Percentiles rank a stretch among this genome's conserved stretches.
Conservation (phyloP, 2,797 vertebrate species). For the Gymnothorax javanicus region DNA sequence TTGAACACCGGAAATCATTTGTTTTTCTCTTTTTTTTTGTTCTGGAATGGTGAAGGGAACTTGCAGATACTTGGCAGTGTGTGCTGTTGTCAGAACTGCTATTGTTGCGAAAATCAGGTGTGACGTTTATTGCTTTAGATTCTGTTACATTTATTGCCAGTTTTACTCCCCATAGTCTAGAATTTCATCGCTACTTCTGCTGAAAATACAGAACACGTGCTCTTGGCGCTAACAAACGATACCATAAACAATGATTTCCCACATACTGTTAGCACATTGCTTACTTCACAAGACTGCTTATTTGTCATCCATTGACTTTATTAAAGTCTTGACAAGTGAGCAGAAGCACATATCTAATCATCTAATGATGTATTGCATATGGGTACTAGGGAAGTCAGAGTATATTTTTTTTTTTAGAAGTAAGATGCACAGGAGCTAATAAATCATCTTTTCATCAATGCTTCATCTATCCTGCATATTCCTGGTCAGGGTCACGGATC, state of each 20-base stretch:
- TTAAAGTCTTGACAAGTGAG: background rate
- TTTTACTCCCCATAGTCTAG: background rate
- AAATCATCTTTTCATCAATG: no score
- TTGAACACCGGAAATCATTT: background rate
- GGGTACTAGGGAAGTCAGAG: background rate
- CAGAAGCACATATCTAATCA: background rate
- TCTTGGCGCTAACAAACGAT: background rate
- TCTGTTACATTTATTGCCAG: background rate
- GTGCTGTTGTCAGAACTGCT: background rate
- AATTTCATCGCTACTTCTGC: background rate
- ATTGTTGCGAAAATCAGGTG: background rate
- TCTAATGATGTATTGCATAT: background rate
- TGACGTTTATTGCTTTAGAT: background rate
- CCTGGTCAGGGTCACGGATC: no score
- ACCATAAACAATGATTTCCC: background rate
- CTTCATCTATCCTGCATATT: no score
- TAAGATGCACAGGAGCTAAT: no score
- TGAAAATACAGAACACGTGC: background rate
- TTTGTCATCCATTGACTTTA: background rate
- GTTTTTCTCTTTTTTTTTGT: background rate
- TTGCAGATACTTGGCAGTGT: background rate
- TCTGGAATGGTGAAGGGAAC: background rate
- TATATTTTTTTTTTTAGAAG: background rate
- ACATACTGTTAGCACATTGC: background rate
- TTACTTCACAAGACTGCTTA: background rate